Percentiles rank a stretch among this genome's conserved stretches.
phyloP scores from a whole-genome alignment of 2,113 vertebrate genomes.

The Nothocercus julius region DNA sequence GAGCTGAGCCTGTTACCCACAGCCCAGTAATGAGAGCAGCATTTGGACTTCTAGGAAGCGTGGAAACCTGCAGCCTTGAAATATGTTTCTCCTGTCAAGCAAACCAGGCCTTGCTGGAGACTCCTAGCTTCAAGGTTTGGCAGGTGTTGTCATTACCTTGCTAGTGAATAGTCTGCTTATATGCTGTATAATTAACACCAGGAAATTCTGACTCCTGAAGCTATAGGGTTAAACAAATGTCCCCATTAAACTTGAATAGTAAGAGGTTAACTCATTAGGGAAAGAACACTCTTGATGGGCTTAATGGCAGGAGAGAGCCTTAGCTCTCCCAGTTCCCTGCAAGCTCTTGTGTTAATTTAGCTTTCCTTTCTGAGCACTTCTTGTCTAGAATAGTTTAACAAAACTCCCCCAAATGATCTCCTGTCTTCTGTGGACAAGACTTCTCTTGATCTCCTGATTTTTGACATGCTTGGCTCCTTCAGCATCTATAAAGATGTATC shows the following conservation, averaged over 20 bases:
- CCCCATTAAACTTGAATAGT: slow-evolving; percentile 68
- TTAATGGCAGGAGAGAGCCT: slow-evolving; percentile 32
- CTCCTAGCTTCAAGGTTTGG: not conserved
- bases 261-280: slow-evolving; percentile 70
- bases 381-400: not conserved
- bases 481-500: slow-evolving; percentile 17
- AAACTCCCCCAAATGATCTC: not conserved
- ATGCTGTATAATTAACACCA: slow-evolving; percentile 46
- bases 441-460: not conserved
- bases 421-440: not conserved
- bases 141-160: not conserved
- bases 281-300: slow-evolving; percentile 32
- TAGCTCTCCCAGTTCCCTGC: slow-evolving; percentile 32
- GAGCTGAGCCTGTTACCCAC: not conserved
- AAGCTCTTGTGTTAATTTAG: not conserved
- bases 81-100: not conserved
- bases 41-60: not conserved
- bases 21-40: not conserved
- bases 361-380: not conserved
- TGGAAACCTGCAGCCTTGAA: not conserved
- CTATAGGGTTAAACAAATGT: slow-evolving; percentile 66
- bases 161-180: not conserved
- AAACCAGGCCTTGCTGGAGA: not conserved
- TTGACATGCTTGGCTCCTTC: not conserved
- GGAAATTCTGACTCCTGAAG: slow-evolving; percentile 62